phyloP scores from a whole-genome alignment of 1,140 invertebrate species.

The Odontomachus brunneus region DNA sequence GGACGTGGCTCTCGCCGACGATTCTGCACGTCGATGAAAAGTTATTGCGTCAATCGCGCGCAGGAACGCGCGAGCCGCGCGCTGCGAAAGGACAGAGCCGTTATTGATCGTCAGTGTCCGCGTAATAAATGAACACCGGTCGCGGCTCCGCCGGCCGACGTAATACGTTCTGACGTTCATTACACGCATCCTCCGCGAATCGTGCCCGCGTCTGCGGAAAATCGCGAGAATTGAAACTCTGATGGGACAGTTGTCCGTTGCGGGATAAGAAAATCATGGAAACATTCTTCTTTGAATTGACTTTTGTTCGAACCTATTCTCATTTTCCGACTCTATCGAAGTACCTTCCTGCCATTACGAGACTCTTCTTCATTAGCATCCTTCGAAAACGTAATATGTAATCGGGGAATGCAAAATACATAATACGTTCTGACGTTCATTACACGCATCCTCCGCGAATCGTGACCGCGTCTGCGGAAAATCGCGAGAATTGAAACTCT shows the following conservation, averaged over 20 bases:
- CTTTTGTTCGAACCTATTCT: too few species aligned
- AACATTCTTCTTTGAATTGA: too few species aligned
- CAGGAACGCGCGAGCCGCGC: not conserved
- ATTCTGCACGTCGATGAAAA: slow-evolving; percentile 40
- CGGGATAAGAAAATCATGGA: too few species aligned
- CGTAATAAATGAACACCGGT: slow-evolving; percentile 29
- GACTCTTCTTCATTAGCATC: too few species aligned
- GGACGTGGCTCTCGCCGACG: not conserved
- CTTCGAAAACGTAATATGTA: too few species aligned
- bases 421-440: slow-evolving; percentile 38
- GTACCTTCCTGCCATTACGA: too few species aligned
- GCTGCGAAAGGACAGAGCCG: slow-evolving; percentile 1
- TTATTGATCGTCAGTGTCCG: slow-evolving; percentile 26
- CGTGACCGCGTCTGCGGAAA: not conserved
- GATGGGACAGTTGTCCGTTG: too few species aligned
- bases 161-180: slow-evolving; percentile 38
- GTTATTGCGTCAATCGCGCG: slow-evolving; percentile 7
- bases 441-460: not conserved
- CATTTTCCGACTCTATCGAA: too few species aligned
- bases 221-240: not conserved
- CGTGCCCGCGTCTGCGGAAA: not conserved
- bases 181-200: not conserved
- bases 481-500: not conserved
- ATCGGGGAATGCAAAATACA: not conserved
- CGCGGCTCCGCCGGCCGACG: not conserved